Percentiles rank a stretch among this genome's conserved stretches.
phyloP scores from a whole-genome alignment of 2,888 invertebrate genomes.

The Nomada ferruginata region DNA sequence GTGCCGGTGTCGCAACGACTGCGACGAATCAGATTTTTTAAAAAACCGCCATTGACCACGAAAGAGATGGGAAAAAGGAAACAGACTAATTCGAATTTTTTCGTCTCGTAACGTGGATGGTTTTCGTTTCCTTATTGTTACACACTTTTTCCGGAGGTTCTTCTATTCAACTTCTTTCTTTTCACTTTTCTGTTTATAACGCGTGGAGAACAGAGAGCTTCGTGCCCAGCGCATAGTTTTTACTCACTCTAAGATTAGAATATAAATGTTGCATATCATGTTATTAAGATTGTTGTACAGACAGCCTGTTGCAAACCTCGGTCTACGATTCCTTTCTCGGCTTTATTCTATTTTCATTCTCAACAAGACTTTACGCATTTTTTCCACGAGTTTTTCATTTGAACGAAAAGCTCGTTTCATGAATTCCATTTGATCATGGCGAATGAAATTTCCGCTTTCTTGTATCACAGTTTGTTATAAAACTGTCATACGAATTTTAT shows the following conservation, averaged over 20 bases:
- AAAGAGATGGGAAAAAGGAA: slow-evolving; percentile 40
- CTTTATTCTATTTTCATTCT: slow-evolving; percentile 9
- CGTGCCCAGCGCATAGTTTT: slow-evolving; percentile 83
- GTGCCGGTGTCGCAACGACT: slow-evolving; percentile 76
- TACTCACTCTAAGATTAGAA: slow-evolving; percentile 82
- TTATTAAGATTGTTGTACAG: slow-evolving; percentile 84
- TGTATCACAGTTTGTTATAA: neutral
- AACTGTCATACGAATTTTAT: neutral
- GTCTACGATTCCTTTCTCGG: slow-evolving; percentile 67
- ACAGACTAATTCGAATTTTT: slow-evolving; percentile 42
- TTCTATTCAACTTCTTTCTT: slow-evolving; percentile 66
- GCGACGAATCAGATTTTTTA: slow-evolving; percentile 69
- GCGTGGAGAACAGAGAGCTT: slow-evolving; percentile 69
- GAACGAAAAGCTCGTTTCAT: neutral
- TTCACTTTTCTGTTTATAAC: slow-evolving; percentile 69
- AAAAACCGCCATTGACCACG: slow-evolving; percentile 37
- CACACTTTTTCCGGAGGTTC: slow-evolving; percentile 75
- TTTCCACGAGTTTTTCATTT: neutral
- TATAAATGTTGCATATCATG: slow-evolving; percentile 84
- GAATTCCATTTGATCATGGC: neutral
- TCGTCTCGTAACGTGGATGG: slow-evolving; percentile 52
- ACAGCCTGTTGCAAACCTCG: slow-evolving; percentile 79
- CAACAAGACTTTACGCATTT: no score
- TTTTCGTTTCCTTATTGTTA: slow-evolving; percentile 82
- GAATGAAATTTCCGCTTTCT: neutral